A percentile compares a stretch with the other conserved stretches of the same genome.
Conservation (phyloP, 2,797 vertebrate species). For the Poecilia wingei region DNA sequence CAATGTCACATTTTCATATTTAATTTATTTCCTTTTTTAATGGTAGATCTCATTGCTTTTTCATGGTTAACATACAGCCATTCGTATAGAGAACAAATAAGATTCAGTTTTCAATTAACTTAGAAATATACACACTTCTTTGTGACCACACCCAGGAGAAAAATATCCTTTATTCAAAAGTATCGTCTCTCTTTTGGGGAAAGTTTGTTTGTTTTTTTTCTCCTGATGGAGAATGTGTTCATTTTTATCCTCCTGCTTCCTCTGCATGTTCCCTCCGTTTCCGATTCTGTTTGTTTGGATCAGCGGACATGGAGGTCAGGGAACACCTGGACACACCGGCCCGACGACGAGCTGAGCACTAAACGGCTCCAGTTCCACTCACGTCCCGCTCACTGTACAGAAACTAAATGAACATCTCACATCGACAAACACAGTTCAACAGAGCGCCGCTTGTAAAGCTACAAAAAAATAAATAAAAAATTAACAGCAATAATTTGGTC, state of each 20-base stretch:
- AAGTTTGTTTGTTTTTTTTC: background rate
- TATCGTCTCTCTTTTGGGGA: constrained; percentile 52
- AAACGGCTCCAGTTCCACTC: constrained; percentile 19
- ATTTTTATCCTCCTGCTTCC: constrained; percentile 24
- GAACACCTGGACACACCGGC: constrained; percentile 67
- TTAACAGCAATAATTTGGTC: no score
- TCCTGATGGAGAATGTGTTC: constrained; percentile 28
- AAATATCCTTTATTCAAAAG: constrained; percentile 64
- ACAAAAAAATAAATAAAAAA: no score
- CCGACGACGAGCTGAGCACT: constrained; percentile 47
- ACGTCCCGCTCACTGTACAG: constrained; percentile 2
- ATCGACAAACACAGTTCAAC: no score
- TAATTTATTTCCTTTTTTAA: constrained; percentile 84
- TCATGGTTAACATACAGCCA: constrained; percentile 84
- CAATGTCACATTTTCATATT: constrained; percentile 75
- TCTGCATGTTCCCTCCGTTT: background rate
- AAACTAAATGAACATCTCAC: background rate
- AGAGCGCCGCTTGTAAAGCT: no score
- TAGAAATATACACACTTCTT: constrained; percentile 81
- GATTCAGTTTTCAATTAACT: constrained; percentile 70
- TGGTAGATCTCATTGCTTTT: constrained; percentile 80
- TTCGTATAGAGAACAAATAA: constrained; percentile 81
- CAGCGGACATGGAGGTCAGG: constrained; percentile 43
- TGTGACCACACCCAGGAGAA: constrained; percentile 72
- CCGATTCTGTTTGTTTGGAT: constrained; percentile 34